A percentile compares a stretch with the other conserved stretches of the same genome.
These are phyloP conservation scores for Arenaria interpres DNA, from an alignment of 2,113 vertebrate species.

Conservation along the genomic window DNA sequence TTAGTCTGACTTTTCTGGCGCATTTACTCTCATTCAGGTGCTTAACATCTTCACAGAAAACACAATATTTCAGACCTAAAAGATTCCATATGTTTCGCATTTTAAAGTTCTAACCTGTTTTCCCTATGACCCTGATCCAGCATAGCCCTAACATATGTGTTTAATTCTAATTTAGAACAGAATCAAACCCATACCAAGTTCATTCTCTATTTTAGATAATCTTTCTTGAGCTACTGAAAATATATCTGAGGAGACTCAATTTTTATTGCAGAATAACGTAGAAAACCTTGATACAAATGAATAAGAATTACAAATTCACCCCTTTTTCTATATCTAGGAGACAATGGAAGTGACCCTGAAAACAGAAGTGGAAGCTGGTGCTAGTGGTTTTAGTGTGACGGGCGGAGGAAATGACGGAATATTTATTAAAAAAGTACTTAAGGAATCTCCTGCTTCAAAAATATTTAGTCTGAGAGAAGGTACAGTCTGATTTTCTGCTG, in stretches of 20 bases:
- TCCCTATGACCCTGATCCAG: background rate
- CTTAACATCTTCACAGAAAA: background rate
- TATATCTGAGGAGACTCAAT: background rate
- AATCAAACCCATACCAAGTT: background rate
- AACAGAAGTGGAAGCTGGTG: slow-evolving; percentile 84
- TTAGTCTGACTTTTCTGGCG: background rate
- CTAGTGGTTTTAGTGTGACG: slow-evolving; percentile 86
- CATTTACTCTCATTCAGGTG: background rate
- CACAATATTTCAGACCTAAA: background rate
- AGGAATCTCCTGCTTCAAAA: slow-evolving; percentile 89
- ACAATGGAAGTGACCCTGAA: slow-evolving; percentile 81
- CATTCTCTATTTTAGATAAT: background rate
- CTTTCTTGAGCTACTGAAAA: background rate
- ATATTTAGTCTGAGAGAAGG: slow-evolving; percentile 89
- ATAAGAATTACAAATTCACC: background rate
- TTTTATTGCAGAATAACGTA: background rate
- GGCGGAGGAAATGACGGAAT: slow-evolving; percentile 91
- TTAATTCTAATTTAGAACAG: background rate
- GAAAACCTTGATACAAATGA: background rate
- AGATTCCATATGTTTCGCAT: background rate
- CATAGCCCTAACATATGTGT: background rate
- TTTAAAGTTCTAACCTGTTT: background rate
- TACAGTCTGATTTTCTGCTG: slow-evolving; percentile 46
- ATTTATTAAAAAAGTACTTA: slow-evolving; percentile 88
- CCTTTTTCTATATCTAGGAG: slow-evolving; percentile 37